Evolutionary conservation across 1,140 invertebrate genomes (phyloP).

Genomic region (Eumaeus atala): DNA sequence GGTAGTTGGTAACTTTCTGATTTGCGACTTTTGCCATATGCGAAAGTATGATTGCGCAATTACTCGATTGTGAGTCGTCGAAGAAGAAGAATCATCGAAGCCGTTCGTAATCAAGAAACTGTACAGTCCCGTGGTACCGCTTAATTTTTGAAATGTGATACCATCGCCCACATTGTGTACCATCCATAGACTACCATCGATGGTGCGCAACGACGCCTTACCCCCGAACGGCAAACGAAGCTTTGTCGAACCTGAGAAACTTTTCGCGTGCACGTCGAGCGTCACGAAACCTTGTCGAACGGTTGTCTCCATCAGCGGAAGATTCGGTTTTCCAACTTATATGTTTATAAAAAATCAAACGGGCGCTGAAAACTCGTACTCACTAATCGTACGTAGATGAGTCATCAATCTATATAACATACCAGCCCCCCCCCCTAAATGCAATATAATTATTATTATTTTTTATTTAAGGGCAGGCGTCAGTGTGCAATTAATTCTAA

Average conservation of each 20-base stretch:
- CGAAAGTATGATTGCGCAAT: constrained; percentile 7
- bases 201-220: constrained; percentile 4
- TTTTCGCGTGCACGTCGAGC: constrained; percentile 2
- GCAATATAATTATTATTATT: too few species aligned
- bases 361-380: too few species aligned
- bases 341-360: too few species aligned
- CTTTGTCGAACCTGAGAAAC: constrained; percentile 1
- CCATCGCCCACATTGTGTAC: constrained; percentile 2
- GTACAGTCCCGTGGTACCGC: constrained; percentile 8
- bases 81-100: too few species aligned
- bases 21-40: constrained; percentile 10
- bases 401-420: too few species aligned
- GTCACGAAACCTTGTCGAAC: background rate
- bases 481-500: too few species aligned
- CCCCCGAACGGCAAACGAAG: constrained; percentile 4
- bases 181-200: constrained; percentile 7
- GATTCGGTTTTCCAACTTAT: constrained; percentile 3
- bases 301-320: background rate
- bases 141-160: constrained; percentile 2
- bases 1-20: background rate
- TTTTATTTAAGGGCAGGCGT: too few species aligned
- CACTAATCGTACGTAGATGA: too few species aligned
- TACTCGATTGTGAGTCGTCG: too few species aligned
- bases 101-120: constrained; percentile 6
- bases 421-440: too few species aligned